Evolutionary conservation across 1,140 invertebrate genomes (phyloP).

Genomic region (Papilio helenus): DNA sequence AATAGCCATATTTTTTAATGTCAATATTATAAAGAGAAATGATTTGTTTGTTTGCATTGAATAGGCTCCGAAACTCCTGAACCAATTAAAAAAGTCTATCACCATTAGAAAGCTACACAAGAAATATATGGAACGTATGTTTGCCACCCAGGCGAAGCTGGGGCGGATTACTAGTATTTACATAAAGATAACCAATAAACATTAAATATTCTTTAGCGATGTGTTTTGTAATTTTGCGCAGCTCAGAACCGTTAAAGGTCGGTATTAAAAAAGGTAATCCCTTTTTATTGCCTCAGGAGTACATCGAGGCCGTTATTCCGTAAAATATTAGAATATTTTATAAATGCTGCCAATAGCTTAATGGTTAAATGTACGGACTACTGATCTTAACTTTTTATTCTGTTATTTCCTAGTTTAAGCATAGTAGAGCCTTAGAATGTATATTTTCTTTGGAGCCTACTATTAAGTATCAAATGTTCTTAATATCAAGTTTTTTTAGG

Average conservation of each 20-base stretch:
- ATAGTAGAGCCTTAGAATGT: not conserved
- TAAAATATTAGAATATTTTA: conserved; percentile 9
- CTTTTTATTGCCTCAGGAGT: conserved; percentile 24
- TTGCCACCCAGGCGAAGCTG: too few relatives aligned
- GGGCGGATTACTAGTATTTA: too few relatives aligned
- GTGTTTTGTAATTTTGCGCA: conserved; percentile 14
- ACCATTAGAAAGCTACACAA: too few relatives aligned
- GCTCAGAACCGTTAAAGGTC: not conserved
- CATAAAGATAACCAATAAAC: not conserved
- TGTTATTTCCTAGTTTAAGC: not conserved
- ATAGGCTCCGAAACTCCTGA: too few relatives aligned
- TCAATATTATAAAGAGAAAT: too few relatives aligned
- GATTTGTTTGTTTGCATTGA: too few relatives aligned
- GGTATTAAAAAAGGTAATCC: conserved; percentile 32
- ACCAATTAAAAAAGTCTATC: too few relatives aligned
- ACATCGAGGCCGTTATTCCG: not conserved
- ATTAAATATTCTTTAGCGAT: not conserved
- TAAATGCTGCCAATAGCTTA: not conserved
- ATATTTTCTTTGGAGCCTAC: too few relatives aligned
- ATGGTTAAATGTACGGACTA: not conserved
- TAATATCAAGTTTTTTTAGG: not conserved
- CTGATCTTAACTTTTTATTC: not conserved
- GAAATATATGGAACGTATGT: too few relatives aligned
- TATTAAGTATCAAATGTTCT: too few relatives aligned
- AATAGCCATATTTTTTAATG: too few relatives aligned